A percentile compares a stretch with the other conserved stretches of the same genome.
Evolutionary conservation across 2,888 invertebrate species (phyloP).

Genomic region (Lochmaea crataegi): DNA sequence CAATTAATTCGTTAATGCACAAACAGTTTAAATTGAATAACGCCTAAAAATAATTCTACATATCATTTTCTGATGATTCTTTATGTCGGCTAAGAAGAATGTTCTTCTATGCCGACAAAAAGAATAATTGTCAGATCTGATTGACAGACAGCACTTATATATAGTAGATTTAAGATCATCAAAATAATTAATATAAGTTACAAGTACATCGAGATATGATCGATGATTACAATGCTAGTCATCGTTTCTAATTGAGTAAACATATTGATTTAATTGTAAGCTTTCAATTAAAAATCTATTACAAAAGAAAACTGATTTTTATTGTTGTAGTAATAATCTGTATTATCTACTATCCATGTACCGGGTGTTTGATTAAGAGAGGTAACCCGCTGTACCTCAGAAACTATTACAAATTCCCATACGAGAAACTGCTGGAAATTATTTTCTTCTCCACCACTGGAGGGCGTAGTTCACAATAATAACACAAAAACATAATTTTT

Average conservation of each 20-base stretch:
- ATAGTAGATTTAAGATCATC: not conserved
- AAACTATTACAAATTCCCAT: too few relatives aligned
- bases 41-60: too few relatives aligned
- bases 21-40: too few relatives aligned
- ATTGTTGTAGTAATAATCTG: slow-evolving; percentile 6
- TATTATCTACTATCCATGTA: not conserved
- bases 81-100: not conserved
- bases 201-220: slow-evolving; percentile 19
- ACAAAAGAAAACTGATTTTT: slow-evolving; percentile 12
- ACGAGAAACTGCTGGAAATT: too few relatives aligned
- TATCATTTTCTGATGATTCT: not conserved
- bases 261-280: slow-evolving; percentile 16
- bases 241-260: slow-evolving; percentile 30
- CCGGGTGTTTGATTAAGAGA: too few relatives aligned
- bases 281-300: slow-evolving; percentile 29
- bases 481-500: too few relatives aligned
- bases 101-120: not conserved
- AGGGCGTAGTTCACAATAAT: too few relatives aligned
- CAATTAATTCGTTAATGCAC: too few relatives aligned
- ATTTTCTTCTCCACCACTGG: too few relatives aligned
- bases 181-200: slow-evolving; percentile 13
- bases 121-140: not conserved
- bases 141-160: slow-evolving; percentile 4
- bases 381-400: too few relatives aligned
- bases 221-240: slow-evolving; percentile 25